Evolutionary conservation across 2,888 invertebrate species (phyloP).

Genomic region (Agonopterix alstromeriana): DNA sequence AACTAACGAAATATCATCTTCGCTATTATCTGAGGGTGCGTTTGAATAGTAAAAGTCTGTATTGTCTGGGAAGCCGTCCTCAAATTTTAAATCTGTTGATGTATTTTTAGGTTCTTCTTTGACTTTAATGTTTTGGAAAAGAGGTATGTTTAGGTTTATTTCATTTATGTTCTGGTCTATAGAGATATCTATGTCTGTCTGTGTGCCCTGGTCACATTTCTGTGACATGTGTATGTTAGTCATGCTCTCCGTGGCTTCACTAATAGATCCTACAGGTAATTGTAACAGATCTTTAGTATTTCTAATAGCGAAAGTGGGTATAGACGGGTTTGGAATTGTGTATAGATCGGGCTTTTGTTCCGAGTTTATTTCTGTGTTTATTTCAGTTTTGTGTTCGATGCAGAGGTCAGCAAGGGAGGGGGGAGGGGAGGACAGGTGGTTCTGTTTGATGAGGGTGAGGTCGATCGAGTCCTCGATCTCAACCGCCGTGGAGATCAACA

Average conservation of each 20-base stretch:
- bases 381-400: slow-evolving; percentile 1
- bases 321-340: background rate
- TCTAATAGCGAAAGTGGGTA: background rate
- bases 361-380: background rate
- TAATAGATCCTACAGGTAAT: slow-evolving; percentile 2
- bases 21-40: slow-evolving; percentile 46
- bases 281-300: background rate
- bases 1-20: slow-evolving; percentile 45
- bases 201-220: slow-evolving; percentile 38
- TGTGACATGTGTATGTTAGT: background rate
- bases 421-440: slow-evolving; percentile 10
- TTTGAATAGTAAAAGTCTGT: slow-evolving; percentile 7
- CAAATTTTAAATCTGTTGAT: slow-evolving; percentile 35
- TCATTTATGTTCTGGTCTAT: background rate
- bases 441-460: slow-evolving; percentile 36
- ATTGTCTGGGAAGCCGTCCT: slow-evolving; percentile 25
- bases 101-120: slow-evolving; percentile 40
- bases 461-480: slow-evolving; percentile 30
- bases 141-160: slow-evolving; percentile 1
- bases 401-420: background rate
- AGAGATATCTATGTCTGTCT: slow-evolving; percentile 31
- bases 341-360: background rate
- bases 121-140: slow-evolving; percentile 18
- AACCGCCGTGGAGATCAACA: slow-evolving; percentile 22
- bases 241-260: slow-evolving; percentile 16